phyloP scores from a whole-genome alignment of 2,113 vertebrate species.

The Gymnarchus niloticus region DNA sequence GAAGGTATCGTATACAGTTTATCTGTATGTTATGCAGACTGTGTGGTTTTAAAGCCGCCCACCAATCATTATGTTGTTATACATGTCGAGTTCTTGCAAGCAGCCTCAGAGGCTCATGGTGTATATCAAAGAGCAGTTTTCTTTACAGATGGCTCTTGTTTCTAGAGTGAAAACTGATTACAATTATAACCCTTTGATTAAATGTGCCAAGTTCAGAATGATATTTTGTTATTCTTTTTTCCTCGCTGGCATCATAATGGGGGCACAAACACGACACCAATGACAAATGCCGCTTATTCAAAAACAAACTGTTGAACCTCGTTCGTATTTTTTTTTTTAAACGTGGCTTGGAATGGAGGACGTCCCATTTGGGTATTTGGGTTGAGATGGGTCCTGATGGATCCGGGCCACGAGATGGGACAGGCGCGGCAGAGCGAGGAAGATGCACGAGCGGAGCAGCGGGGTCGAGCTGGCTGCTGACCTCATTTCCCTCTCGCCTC shows the following conservation, averaged over 20 bases:
- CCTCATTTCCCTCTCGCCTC: constrained; percentile 27
- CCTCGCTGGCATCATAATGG: too few relatives aligned
- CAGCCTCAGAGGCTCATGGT: too few relatives aligned
- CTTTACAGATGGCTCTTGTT: background rate
- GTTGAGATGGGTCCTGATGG: background rate
- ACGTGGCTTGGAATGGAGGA: background rate
- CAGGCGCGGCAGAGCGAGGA: constrained; percentile 10
- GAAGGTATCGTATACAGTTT: background rate
- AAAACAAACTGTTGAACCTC: background rate
- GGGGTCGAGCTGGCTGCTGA: background rate
- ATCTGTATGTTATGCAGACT: background rate
- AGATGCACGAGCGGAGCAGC: constrained; percentile 22
- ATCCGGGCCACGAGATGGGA: constrained; percentile 12
- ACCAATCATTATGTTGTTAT: background rate
- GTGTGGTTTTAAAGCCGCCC: background rate
- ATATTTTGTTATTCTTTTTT: background rate
- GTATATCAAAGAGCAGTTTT: background rate
- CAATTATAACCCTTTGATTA: background rate
- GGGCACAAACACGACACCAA: background rate
- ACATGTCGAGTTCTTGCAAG: background rate
- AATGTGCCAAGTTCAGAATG: background rate
- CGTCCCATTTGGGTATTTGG: background rate
- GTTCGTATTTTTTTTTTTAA: background rate
- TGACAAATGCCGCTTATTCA: background rate
- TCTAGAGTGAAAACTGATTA: background rate